These are phyloP conservation scores for Caenorhabditis tropicalis DNA, from an alignment of 1,140 invertebrate species.

Conservation along the genomic window DNA sequence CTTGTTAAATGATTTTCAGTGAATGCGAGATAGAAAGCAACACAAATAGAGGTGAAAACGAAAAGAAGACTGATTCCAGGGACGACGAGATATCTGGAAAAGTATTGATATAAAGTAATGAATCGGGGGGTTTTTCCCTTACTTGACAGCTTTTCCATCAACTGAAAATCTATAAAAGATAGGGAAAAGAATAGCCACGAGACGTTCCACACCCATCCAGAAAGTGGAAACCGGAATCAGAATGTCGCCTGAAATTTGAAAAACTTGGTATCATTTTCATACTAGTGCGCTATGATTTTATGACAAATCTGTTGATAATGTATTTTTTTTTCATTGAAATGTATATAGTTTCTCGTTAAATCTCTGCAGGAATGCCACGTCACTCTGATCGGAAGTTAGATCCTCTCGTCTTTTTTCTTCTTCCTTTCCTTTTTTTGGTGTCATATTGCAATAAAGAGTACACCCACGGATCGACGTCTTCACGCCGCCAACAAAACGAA, in stretches of 20 bases:
- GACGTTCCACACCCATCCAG: slow-evolving; percentile 51
- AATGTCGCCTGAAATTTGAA: slow-evolving; percentile 46
- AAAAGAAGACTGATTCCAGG: slow-evolving; percentile 31
- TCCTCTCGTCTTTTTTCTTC: not conserved
- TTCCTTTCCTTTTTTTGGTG: not conserved
- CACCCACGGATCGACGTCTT: slow-evolving; percentile 33
- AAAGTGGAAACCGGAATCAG: slow-evolving; percentile 50
- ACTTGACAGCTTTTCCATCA: slow-evolving; percentile 43
- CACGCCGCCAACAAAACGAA: slow-evolving; percentile 9
- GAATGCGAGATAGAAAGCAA: slow-evolving; percentile 8
- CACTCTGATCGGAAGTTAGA: slow-evolving; percentile 14
- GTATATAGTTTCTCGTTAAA: not conserved
- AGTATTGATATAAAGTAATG: too few species aligned
- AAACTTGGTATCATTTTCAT: not conserved
- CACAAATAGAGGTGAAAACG: not conserved
- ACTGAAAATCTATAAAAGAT: slow-evolving; percentile 48
- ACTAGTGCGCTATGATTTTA: too few species aligned
- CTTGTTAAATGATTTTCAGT: not conserved
- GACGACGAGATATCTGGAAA: slow-evolving; percentile 19
- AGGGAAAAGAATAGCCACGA: slow-evolving; percentile 42
- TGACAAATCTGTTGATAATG: too few species aligned
- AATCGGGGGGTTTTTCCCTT: not conserved
- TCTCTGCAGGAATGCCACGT: not conserved
- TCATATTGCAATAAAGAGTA: slow-evolving; percentile 41
- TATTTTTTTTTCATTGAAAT: too few species aligned